Conservation (phyloP, 2,113 vertebrate genomes). For the Cyanoliseus patagonus region DNA sequence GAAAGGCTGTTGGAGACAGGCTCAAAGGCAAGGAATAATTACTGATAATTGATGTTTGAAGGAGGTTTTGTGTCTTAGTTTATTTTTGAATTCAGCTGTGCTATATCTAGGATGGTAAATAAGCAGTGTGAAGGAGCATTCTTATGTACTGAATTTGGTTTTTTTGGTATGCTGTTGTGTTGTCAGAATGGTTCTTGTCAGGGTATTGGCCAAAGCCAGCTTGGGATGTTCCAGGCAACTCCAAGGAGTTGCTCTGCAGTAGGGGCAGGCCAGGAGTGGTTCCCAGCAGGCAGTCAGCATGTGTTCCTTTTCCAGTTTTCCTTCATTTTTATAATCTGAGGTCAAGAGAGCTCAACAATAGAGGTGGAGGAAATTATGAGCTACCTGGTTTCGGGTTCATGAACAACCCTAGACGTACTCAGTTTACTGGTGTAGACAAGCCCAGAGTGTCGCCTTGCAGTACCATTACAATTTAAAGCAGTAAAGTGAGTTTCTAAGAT, state of each 20-base stretch:
- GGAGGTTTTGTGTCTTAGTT: background rate
- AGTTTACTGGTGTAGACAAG: background rate
- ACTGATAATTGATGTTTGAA: background rate
- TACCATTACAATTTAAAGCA: background rate
- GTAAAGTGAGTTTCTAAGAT: background rate
- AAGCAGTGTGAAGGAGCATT: background rate
- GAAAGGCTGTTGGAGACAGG: background rate
- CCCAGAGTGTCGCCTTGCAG: background rate
- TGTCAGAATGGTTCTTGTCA: background rate
- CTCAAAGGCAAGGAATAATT: background rate
- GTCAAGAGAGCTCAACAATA: background rate
- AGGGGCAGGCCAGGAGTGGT: background rate
- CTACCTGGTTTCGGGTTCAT: background rate
- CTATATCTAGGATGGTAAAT: background rate
- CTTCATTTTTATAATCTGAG: background rate
- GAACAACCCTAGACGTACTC: background rate
- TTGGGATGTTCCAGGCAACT: background rate
- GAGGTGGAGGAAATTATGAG: background rate
- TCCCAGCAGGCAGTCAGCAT: background rate
- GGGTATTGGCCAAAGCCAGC: background rate
- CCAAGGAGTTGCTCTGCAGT: rapidly evolving
- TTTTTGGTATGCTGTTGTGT: background rate
- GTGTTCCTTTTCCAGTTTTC: background rate
- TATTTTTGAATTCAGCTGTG: background rate
- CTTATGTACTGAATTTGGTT: background rate